Percentiles rank a stretch among this genome's conserved stretches.
These are phyloP conservation scores for Eolophus roseicapilla DNA, from an alignment of 2,113 vertebrate genomes.

Conservation along the genomic window DNA sequence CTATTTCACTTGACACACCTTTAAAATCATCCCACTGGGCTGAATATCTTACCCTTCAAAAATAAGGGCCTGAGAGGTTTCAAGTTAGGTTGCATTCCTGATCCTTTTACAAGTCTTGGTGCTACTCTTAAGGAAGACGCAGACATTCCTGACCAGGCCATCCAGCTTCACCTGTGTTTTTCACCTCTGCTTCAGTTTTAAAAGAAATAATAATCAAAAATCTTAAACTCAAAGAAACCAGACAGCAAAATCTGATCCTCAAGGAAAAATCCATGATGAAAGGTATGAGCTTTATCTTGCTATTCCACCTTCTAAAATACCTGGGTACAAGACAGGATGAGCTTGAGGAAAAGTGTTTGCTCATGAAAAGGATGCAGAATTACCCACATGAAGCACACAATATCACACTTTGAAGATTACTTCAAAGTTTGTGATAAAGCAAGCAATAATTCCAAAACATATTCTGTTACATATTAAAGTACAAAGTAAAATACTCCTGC, in stretches of 20 bases:
- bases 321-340: background rate
- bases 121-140: background rate
- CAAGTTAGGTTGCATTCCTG: constrained; percentile 53
- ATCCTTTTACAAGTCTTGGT: background rate
- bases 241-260: background rate
- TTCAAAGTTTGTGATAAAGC: constrained; percentile 55
- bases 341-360: background rate
- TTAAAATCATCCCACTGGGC: background rate
- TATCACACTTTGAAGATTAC: background rate
- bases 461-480: constrained; percentile 29
- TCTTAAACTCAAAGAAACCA: background rate
- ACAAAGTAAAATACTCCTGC: constrained; percentile 2
- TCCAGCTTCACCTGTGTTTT: background rate
- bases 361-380: constrained; percentile 17
- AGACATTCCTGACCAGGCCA: background rate
- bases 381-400: constrained; percentile 14
- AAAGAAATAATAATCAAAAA: background rate
- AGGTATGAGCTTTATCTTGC: background rate
- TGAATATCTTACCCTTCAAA: background rate
- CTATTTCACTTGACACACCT: background rate
- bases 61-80: background rate
- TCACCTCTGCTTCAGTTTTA: background rate
- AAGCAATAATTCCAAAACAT: background rate
- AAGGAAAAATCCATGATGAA: background rate
- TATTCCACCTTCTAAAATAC: background rate